Evolutionary conservation across 2,888 invertebrate genomes (phyloP), one percentile per base, ranked within the genome.

Genomic region (Hyalella azteca): DNA sequence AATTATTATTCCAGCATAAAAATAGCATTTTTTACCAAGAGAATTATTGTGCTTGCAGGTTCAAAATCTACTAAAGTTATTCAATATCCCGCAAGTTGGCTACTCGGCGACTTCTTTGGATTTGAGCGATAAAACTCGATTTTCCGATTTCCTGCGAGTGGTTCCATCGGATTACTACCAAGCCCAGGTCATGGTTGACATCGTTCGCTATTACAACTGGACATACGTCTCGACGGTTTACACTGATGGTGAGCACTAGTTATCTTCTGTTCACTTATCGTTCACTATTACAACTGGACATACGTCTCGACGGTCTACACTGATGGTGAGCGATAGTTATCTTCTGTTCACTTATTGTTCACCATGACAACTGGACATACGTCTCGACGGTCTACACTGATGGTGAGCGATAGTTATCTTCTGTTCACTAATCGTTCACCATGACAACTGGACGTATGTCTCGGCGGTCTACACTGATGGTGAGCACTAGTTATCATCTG

Each of bases 91-190:
- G 0, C 85, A 85, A 89, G 91, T 94, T 81, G 92, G 93, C 36
- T 94, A 93, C 88, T 93, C 93, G 36, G 93, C 94, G 73, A 94
- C 94, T 45, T 92, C 92, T 36, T 91, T 91, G 85, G 93, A 93
- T 87, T 89, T 94, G 77, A 93, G 93, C 84, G 92, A 93, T 88
- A 93, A 93, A 87, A 91, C 91, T 85, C 89, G 93, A 84, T 94
- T 92, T 88, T 91, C 92, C 86, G 93, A 93, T 86, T 94, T 94
- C 88, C 89, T 93, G 86, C 90, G 94, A 49, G 93, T 94, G 39
- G 93, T 94, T 59, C 94, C 94, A 15, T 92, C 93, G 0, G 94
- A 94, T 88, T 91, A 91, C 85, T 92, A 92, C 88, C 94, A 94
- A 88, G 93, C 93, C 22, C 91, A 92, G 86, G 92, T 92, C 77